A percentile compares a stretch with the other conserved stretches of the same genome.
These are phyloP conservation scores for Neomicropteryx cornuta DNA, from an alignment of 1,140 invertebrate species.

Conservation along the genomic window DNA sequence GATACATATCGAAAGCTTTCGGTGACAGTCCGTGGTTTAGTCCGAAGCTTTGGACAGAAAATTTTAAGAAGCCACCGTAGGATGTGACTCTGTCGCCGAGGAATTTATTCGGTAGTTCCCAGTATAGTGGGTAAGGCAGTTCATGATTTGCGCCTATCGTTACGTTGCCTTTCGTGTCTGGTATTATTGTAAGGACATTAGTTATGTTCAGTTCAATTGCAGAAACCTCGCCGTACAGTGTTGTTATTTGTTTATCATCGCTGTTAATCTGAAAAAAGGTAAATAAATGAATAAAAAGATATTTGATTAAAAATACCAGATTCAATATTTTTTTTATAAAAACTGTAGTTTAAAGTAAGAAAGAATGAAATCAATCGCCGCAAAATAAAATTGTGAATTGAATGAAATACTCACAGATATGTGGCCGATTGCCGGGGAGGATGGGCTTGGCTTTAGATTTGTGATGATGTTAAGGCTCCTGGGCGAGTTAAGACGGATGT, in stretches of 20 bases:
- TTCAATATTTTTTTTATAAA: slow-evolving; percentile 2
- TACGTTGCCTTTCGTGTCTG: slow-evolving; percentile 50
- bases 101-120: slow-evolving; percentile 72
- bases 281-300: slow-evolving; percentile 3
- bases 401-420: slow-evolving; percentile 11
- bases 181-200: slow-evolving; percentile 55
- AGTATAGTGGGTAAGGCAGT: slow-evolving; percentile 73
- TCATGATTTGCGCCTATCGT: slow-evolving; percentile 51
- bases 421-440: slow-evolving; percentile 8
- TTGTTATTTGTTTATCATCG: slow-evolving; percentile 24
- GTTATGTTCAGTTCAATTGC: slow-evolving; percentile 38
- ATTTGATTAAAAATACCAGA: background rate
- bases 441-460: slow-evolving; percentile 1
- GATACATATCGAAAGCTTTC: slow-evolving; percentile 47
- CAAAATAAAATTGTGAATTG: slow-evolving; percentile 1
- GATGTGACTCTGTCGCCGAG: slow-evolving; percentile 81
- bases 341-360: background rate
- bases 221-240: too few relatives aligned
- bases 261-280: slow-evolving; percentile 28
- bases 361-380: background rate
- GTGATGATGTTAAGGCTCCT: slow-evolving; percentile 43
- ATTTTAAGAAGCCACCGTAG: slow-evolving; percentile 84
- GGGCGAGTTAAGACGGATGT: slow-evolving; percentile 49
- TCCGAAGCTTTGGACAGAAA: slow-evolving; percentile 59
- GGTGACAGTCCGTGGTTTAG: slow-evolving; percentile 44